phyloP scores from a whole-genome alignment of 2,888 invertebrate genomes.

The Elgonia sp. region DNA sequence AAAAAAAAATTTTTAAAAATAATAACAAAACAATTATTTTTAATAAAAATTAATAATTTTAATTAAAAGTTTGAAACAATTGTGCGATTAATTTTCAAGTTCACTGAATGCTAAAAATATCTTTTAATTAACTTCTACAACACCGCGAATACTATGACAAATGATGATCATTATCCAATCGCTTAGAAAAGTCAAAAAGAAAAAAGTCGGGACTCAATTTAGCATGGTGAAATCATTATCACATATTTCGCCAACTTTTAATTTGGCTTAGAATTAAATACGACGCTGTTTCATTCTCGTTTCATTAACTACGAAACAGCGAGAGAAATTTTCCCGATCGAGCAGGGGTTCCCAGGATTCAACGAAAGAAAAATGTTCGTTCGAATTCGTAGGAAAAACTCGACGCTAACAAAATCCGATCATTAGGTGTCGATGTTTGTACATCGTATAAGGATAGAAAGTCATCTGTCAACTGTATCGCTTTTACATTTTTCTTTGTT shows the following conservation, averaged over 20 bases:
- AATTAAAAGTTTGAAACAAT: too few relatives aligned
- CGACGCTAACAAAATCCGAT: slow-evolving; percentile 57
- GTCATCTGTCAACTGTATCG: slow-evolving; percentile 64
- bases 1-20: too few relatives aligned
- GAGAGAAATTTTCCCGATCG: slow-evolving; percentile 57
- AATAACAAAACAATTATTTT: too few relatives aligned
- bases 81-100: too few relatives aligned
- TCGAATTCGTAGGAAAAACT: slow-evolving; percentile 48
- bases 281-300: slow-evolving; percentile 54
- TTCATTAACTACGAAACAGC: slow-evolving; percentile 54
- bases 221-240: slow-evolving; percentile 38
- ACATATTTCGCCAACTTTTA: slow-evolving; percentile 44
- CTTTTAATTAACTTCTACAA: too few relatives aligned
- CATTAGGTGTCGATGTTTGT: slow-evolving; percentile 70
- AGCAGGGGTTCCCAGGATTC: slow-evolving; percentile 59
- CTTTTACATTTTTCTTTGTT: slow-evolving; percentile 49
- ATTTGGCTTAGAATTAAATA: slow-evolving; percentile 50
- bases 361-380: slow-evolving; percentile 48
- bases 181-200: neutral
- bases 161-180: neutral
- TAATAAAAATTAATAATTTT: too few relatives aligned
- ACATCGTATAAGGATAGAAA: slow-evolving; percentile 66
- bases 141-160: neutral
- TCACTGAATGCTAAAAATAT: too few relatives aligned
- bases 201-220: slow-evolving; percentile 19